phyloP scores from a whole-genome alignment of 2,797 vertebrate species.

The Microcaecilia unicolor region DNA sequence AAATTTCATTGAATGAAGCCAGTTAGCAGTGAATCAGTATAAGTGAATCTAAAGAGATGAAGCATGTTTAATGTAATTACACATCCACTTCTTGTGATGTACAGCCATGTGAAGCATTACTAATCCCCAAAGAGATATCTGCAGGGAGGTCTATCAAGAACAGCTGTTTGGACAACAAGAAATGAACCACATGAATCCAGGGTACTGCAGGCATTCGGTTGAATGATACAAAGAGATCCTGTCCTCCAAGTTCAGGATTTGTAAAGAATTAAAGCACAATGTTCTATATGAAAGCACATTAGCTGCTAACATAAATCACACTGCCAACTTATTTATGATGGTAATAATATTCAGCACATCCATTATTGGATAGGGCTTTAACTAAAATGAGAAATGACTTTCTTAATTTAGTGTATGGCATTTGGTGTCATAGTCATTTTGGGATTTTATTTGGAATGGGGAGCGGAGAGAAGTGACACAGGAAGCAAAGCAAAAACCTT shows the following conservation, averaged over 20 bases:
- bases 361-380: conserved; percentile 32
- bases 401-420: conserved; percentile 22
- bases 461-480: conserved; percentile 2
- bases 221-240: conserved; percentile 18
- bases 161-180: conserved; percentile 62
- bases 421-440: conserved; percentile 27
- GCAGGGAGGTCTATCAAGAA: conserved; percentile 51
- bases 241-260: conserved; percentile 30
- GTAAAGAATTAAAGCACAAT: conserved; percentile 41
- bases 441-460: too few relatives aligned
- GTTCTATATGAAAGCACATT: conserved; percentile 22
- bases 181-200: conserved; percentile 36
- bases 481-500: conserved; percentile 1
- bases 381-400: conserved; percentile 40
- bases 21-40: conserved; percentile 32
- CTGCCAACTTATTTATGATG: conserved; percentile 36
- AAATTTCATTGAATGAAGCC: conserved; percentile 12
- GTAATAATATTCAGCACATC: conserved; percentile 32
- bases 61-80: conserved; percentile 69
- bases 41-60: conserved; percentile 47
- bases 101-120: conserved; percentile 51
- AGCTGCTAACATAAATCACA: conserved; percentile 30
- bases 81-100: conserved; percentile 56
- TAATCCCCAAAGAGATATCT: conserved; percentile 67
- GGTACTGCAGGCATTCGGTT: conserved; percentile 31